Conservation (phyloP, 2,797 vertebrate species). For the Chaetophractus vellerosus region DNA sequence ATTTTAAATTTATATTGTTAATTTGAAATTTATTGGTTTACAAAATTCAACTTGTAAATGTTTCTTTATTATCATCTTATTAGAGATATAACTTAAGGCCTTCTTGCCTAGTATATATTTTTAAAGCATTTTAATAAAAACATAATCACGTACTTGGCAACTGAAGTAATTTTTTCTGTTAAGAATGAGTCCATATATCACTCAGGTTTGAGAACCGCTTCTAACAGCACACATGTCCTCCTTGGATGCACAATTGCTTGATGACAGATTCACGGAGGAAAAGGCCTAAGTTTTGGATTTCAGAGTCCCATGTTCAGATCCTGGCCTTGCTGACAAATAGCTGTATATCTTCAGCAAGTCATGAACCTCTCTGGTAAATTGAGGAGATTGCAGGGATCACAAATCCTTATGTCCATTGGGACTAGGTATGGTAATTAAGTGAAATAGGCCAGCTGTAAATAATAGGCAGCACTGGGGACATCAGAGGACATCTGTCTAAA, state of each 20-base stretch:
- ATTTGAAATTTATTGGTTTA: slow-evolving; percentile 52
- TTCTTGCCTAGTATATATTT: background rate
- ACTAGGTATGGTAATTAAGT: slow-evolving; percentile 33
- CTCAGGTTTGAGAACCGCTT: background rate
- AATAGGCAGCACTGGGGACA: background rate
- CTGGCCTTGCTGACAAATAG: background rate
- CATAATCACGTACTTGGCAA: background rate
- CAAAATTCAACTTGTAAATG: slow-evolving; percentile 15
- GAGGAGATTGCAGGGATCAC: background rate
- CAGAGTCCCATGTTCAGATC: background rate
- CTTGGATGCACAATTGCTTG: background rate
- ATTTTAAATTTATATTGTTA: background rate
- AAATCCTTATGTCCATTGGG: background rate
- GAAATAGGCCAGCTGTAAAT: background rate
- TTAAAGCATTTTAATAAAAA: slow-evolving; percentile 28
- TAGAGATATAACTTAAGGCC: background rate
- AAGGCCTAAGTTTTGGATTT: background rate
- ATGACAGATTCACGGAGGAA: background rate
- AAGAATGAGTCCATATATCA: background rate
- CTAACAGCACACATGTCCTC: background rate
- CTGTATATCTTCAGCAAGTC: background rate
- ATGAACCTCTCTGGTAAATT: background rate
- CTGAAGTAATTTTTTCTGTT: background rate
- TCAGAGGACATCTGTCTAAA: slow-evolving; percentile 28
- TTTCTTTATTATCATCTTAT: slow-evolving; percentile 43